Percentiles rank a stretch among this genome's conserved stretches.
Evolutionary conservation across 2,888 invertebrate genomes (phyloP).

Genomic region (Capitulum mitella): DNA sequence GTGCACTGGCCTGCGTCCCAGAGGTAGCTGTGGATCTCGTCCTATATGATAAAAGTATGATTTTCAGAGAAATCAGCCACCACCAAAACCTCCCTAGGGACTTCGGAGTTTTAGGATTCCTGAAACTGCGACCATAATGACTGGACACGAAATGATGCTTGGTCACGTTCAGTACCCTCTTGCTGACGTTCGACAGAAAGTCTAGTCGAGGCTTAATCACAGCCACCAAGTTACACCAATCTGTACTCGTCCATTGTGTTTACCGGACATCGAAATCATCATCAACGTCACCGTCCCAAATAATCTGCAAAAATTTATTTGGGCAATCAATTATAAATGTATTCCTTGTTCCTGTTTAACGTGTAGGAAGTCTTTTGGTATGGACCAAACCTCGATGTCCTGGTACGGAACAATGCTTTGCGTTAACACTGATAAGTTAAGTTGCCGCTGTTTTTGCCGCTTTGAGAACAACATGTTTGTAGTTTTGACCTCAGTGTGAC

Average conservation of each 20-base stretch:
- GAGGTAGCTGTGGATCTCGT: conserved; percentile 25
- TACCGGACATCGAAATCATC: neutral
- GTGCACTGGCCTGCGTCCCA: conserved; percentile 8
- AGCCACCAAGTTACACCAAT: neutral
- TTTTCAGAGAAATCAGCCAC: neutral
- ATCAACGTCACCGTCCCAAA: neutral
- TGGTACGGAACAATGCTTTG: too few species aligned
- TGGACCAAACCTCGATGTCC: too few species aligned
- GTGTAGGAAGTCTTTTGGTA: too few species aligned
- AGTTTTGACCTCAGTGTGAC: too few species aligned
- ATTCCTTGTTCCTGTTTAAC: too few species aligned
- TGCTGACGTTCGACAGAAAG: neutral
- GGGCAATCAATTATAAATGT: too few species aligned
- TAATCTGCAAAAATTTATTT: neutral
- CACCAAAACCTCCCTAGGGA: neutral
- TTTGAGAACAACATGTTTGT: too few species aligned
- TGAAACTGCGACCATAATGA: neutral
- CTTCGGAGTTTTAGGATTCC: neutral
- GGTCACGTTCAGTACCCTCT: neutral
- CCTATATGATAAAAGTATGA: conserved; percentile 27
- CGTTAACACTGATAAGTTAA: too few species aligned
- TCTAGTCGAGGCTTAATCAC: neutral
- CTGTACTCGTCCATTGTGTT: neutral
- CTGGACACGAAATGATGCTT: neutral
- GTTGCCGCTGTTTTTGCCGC: too few species aligned